Percentiles rank a stretch among this genome's conserved stretches.
Evolutionary conservation across 1,140 invertebrate genomes (phyloP).

Genomic region (Hesperophylax magnus): DNA sequence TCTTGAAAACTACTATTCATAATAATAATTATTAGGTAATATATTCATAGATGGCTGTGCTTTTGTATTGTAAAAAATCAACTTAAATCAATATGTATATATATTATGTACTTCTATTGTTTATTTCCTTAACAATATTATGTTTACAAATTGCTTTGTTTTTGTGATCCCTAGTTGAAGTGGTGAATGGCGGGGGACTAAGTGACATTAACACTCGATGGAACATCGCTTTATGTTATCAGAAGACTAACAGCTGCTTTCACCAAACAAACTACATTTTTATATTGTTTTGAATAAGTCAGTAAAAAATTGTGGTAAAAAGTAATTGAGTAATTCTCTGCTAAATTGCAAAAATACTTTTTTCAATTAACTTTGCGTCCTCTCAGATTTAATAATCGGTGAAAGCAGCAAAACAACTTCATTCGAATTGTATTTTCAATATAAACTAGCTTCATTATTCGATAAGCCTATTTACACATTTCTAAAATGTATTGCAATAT

Average conservation of each 20-base stretch:
- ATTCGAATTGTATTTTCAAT: not conserved
- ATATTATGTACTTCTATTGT: not conserved
- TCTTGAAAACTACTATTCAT: too few relatives aligned
- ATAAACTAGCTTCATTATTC: slow-evolving; percentile 24
- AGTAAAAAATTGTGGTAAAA: too few relatives aligned
- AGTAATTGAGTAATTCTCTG: too few relatives aligned
- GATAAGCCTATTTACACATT: slow-evolving; percentile 28
- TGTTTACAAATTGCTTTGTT: not conserved
- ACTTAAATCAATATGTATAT: not conserved
- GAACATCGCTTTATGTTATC: not conserved
- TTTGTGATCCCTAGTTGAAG: not conserved
- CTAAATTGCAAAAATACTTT: too few relatives aligned
- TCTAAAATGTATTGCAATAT: slow-evolving; percentile 9
- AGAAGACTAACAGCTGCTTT: too few relatives aligned
- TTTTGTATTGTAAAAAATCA: slow-evolving; percentile 9
- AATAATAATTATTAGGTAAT: too few relatives aligned
- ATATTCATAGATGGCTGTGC: not conserved
- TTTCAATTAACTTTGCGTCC: too few relatives aligned
- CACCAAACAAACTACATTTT: too few relatives aligned
- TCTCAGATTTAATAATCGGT: too few relatives aligned
- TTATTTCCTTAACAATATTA: not conserved
- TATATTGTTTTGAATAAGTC: too few relatives aligned
- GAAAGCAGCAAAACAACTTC: not conserved
- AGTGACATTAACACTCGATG: not conserved
- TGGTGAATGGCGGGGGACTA: not conserved